Base-by-base conservation (phyloP, 2,113 vertebrate genomes). In the Chrysochloris asiatica region DNA sequence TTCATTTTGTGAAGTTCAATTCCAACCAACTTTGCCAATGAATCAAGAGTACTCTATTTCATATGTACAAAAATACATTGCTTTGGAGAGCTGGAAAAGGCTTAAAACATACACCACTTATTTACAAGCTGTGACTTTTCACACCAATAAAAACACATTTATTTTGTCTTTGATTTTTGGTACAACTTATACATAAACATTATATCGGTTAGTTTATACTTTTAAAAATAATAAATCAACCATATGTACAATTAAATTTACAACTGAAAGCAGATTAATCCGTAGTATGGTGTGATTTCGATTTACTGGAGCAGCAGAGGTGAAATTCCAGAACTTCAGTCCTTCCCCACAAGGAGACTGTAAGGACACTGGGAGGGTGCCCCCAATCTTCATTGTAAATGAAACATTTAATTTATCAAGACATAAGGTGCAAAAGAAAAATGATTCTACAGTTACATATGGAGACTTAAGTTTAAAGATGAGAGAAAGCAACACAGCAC, bases 181-280 rank as follows among this genome's bases (percentile, higher is more conserved):
- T 97, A 94, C 95, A 96, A 97, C 94, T 96, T 96, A 96, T 95
- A 97, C 95, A 96, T 92, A 97, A 95, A 98, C 95, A 95, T 96
- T 96, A 96, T 92, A 96, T 96, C 95, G 76, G 96, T 97, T 97
- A 96, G 95, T 94, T 59, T 96, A 89, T 91, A 95, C 85, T 96
- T 96, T 97, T 96, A 97, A 97, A 97, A 98, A 98, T 97, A 97
- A 97, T 93, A 96, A 92, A 95, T 97, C 96, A 98, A 98, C 93
- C 84, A 78, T 97, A 96, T 98, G 86, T 98, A 98, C 98, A 98
- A 97, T 96, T 95, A 95, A 98, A 98, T 98, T 96, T 98, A 98
- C 98, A 98, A 97, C 95, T 93, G 50, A 98, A 97, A 97, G 93
- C 95, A 95, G 96, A 90, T 80, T 47, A 94, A 92, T 90, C 93